These are phyloP conservation scores for Gryllus longicercus DNA, from an alignment of 2,888 invertebrate species.

Conservation along the genomic window DNA sequence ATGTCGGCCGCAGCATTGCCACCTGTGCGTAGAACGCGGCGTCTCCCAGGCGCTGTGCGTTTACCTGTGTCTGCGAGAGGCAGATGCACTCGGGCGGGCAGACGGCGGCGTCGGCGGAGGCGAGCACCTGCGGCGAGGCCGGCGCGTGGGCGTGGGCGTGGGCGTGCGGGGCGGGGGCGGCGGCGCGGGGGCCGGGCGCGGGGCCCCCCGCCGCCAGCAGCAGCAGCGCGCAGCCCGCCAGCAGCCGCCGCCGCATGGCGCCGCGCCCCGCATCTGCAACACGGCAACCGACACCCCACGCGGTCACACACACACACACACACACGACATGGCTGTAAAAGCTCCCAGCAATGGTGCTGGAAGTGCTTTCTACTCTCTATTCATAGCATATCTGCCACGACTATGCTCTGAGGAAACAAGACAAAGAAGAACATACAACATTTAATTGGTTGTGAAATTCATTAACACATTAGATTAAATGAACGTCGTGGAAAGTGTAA, in stretches of 20 bases:
- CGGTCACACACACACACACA: background rate
- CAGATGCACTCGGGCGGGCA: conserved; percentile 83
- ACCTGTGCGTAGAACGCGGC: too few relatives aligned
- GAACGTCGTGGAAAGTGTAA: too few relatives aligned
- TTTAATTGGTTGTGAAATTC: too few relatives aligned
- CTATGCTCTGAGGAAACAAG: too few relatives aligned
- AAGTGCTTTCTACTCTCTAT: too few relatives aligned
- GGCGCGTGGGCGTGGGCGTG: conserved; percentile 3
- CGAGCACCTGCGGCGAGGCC: background rate
- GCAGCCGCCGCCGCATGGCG: conserved; percentile 25
- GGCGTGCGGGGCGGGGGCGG: background rate
- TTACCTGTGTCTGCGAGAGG: conserved; percentile 81
- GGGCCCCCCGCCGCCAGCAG: background rate
- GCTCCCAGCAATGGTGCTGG: too few relatives aligned
- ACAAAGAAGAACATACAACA: too few relatives aligned
- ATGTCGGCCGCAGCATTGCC: too few relatives aligned
- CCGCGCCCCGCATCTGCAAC: conserved; percentile 26
- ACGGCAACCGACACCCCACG: conserved; percentile 19
- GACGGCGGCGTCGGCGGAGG: conserved; percentile 21
- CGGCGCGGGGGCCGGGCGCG: background rate
- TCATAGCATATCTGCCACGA: too few relatives aligned
- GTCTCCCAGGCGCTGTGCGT: conserved; percentile 24
- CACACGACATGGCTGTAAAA: too few relatives aligned
- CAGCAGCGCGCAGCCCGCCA: conserved; percentile 21
- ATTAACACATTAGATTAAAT: too few relatives aligned